Percentiles rank a stretch among this genome's conserved stretches.
phyloP scores from a whole-genome alignment of 2,797 vertebrate genomes.

The Heliangelus exortis region DNA sequence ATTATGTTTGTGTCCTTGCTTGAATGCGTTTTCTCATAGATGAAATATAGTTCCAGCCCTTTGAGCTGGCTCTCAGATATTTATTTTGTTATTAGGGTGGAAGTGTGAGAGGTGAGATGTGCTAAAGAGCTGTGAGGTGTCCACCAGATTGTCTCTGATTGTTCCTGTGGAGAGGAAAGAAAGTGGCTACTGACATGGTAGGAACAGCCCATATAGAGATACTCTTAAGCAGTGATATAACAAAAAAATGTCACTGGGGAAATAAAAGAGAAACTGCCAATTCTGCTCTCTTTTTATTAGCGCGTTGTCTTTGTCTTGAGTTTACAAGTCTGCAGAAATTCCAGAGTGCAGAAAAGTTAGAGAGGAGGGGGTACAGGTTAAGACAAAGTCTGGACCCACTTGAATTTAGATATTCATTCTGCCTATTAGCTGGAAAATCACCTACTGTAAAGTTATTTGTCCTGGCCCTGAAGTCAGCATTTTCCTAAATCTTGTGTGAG shows the following conservation, averaged over 20 bases:
- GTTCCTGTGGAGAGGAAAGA: not conserved
- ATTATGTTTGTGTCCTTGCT: not conserved
- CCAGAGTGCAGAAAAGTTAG: not conserved
- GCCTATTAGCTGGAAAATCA: not conserved
- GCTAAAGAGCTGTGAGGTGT: not conserved
- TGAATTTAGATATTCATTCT: conserved; percentile 10
- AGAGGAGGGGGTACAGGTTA: not conserved
- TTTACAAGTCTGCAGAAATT: not conserved
- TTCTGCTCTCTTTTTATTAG: not conserved
- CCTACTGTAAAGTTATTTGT: not conserved
- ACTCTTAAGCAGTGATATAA: not conserved
- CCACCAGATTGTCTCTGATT: not conserved
- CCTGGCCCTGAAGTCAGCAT: not conserved
- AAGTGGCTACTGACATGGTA: not conserved
- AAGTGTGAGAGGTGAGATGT: not conserved
- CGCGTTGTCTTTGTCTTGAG: not conserved
- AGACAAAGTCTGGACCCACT: not conserved
- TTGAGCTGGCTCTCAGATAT: not conserved
- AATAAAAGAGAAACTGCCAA: not conserved
- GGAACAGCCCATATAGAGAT: not conserved
- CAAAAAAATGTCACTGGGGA: not conserved
- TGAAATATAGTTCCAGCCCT: not conserved
- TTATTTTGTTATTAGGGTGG: not conserved
- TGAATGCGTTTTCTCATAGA: not conserved
- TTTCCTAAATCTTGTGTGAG: not conserved